Evolutionary conservation across 2,113 vertebrate species (phyloP), one percentile per base, ranked within the genome.

Genomic region (Collichthys lucidus): DNA sequence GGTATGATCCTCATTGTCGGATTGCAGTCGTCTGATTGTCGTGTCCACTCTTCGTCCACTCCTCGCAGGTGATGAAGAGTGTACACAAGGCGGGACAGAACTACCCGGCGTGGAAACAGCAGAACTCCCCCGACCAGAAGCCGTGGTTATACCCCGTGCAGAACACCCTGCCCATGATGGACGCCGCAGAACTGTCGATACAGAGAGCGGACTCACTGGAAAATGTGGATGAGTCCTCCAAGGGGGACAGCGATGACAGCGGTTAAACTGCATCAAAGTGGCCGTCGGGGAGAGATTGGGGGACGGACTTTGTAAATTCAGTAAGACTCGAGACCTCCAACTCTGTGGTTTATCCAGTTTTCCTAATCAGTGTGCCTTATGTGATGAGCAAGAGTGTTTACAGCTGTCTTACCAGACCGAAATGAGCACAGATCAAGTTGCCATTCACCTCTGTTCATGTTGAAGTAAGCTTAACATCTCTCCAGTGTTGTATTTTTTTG

Each of bases 61-160:
- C 49, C 77, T 62, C 82, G 11, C 77, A 96, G 96, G 91, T 96
- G 79, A 69, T 96, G 92, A 95, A 79, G 83, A 82, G 89, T 74
- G 85, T 95, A n/a, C 89, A 94, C 84, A 92, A 91, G 88, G 95
- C 96, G 0, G 95, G 94, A 1, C 70, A 94, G 74, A 87, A 92
- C 67, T 96, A 96, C 77, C 62, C 74, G 0, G 83, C 85, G 42
- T 96, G 96, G 96, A 96, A 97, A 73, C 44, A 49, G 64, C 59
- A 92, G 70, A 92, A 96, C 67, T 81, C 64, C 4, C 90, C 93
- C 0, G 72, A 88, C 35, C 5, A 76, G 3, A 96, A 97, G 79
- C 95, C 96, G 0, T 96, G 96, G 96, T 68, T 95, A 19, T 73
- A 93, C 80, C 95, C 96, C 0, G 91, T 94, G 66, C 96, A 96